Evolutionary conservation across 2,113 vertebrate genomes (phyloP).

Genomic region (Dryoscopus gambensis): DNA sequence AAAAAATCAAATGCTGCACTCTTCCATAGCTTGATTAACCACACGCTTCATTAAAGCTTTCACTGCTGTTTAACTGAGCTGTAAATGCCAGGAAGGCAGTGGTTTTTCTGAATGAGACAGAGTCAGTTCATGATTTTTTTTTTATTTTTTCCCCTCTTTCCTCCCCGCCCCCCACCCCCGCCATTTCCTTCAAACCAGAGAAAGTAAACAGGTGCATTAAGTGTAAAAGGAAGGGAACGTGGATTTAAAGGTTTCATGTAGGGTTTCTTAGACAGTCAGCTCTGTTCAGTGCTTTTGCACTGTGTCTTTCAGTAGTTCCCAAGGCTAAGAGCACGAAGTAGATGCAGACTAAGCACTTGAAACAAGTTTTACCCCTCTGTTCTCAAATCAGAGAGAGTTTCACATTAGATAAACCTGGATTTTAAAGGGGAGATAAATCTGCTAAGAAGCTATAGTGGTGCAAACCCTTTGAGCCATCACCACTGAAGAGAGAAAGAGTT

Average conservation of each 20-base stretch:
- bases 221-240: neutral
- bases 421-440: neutral
- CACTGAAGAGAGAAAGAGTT: neutral
- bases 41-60: conserved; percentile 32
- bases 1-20: neutral
- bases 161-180: too few relatives aligned
- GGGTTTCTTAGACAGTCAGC: neutral
- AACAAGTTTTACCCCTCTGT: neutral
- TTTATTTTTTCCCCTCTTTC: fast-evolving
- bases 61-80: neutral
- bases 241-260: neutral
- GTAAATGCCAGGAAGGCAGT: neutral
- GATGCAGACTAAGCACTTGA: neutral
- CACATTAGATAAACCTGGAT: neutral
- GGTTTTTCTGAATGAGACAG: neutral
- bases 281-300: neutral
- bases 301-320: neutral
- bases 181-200: neutral
- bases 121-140: neutral
- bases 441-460: neutral
- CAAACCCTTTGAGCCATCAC: neutral
- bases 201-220: neutral
- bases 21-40: conserved; percentile 24
- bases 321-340: neutral
- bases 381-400: neutral